These are phyloP conservation scores for Cotesia glomerata DNA, from an alignment of 1,140 invertebrate species.

Conservation along the genomic window DNA sequence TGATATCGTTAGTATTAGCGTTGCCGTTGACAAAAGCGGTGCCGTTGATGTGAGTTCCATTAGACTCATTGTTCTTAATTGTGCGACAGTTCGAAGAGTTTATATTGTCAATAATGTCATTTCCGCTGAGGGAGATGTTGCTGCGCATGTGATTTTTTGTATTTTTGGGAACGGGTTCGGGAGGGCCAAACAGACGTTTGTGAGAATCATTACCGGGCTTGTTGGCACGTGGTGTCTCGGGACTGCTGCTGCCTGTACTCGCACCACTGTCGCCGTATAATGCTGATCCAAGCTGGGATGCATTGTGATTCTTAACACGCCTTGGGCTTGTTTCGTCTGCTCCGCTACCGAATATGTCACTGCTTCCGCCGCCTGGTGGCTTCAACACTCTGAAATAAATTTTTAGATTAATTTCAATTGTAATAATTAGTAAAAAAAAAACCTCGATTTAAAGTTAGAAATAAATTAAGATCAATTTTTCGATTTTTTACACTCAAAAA, in stretches of 20 bases:
- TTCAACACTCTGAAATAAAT: slow-evolving; percentile 66
- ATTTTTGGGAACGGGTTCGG: slow-evolving; percentile 57
- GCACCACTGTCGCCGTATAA: slow-evolving; percentile 51
- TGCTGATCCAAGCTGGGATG: slow-evolving; percentile 56
- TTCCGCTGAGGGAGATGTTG: slow-evolving; percentile 54
- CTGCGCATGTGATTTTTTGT: slow-evolving; percentile 61
- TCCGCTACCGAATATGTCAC: slow-evolving; percentile 67
- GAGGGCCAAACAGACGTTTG: slow-evolving; percentile 63
- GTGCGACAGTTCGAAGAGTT: slow-evolving; percentile 22
- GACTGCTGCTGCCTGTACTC: slow-evolving; percentile 42
- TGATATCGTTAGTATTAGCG: slow-evolving; percentile 53
- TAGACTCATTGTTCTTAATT: slow-evolving; percentile 46
- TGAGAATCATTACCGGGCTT: slow-evolving; percentile 66
- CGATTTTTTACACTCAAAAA: too few species aligned
- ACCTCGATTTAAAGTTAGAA: too few species aligned
- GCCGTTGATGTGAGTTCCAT: slow-evolving; percentile 39
- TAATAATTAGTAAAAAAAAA: not conserved
- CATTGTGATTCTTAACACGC: slow-evolving; percentile 53
- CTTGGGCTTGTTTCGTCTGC: slow-evolving; percentile 54
- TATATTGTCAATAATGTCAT: slow-evolving; percentile 22
- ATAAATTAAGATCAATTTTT: too few species aligned
- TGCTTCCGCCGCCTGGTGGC: slow-evolving; percentile 72
- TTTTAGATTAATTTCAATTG: too few species aligned
- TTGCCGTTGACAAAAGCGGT: slow-evolving; percentile 48
- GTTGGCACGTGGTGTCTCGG: slow-evolving; percentile 50